These are phyloP conservation scores for Hippotragus niger DNA, from an alignment of 2,113 vertebrate species.

Conservation along the genomic window DNA sequence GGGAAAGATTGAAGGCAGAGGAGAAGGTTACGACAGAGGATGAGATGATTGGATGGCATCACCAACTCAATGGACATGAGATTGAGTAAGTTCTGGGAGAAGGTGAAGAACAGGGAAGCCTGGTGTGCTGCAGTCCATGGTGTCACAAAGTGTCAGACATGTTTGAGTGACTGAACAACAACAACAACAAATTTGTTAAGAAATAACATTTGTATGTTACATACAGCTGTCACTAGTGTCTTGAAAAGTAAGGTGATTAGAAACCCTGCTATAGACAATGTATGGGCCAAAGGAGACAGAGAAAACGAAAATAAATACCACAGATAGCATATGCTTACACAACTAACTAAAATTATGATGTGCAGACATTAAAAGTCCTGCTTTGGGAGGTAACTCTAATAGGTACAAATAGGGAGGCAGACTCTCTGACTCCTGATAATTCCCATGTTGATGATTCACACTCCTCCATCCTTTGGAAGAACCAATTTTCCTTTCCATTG, in stretches of 20 bases:
- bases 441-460: background rate
- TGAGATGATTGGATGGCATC: background rate
- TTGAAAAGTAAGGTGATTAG: background rate
- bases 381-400: background rate
- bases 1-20: background rate
- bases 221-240: background rate
- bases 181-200: background rate
- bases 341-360: background rate
- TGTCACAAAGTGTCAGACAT: background rate
- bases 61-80: background rate
- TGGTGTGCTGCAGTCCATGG: background rate
- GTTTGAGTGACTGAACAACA: background rate
- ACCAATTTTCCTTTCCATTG: background rate
- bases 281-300: background rate
- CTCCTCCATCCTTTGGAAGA: background rate
- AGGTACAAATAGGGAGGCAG: background rate
- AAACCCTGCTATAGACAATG: background rate
- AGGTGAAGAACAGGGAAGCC: background rate
- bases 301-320: background rate
- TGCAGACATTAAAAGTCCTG: background rate
- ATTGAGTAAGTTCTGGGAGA: background rate
- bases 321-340: background rate
- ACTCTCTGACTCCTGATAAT: background rate
- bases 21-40: background rate
- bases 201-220: background rate